phyloP scores from a whole-genome alignment of 2,888 invertebrate species.

The Malachius bipustulatus region DNA sequence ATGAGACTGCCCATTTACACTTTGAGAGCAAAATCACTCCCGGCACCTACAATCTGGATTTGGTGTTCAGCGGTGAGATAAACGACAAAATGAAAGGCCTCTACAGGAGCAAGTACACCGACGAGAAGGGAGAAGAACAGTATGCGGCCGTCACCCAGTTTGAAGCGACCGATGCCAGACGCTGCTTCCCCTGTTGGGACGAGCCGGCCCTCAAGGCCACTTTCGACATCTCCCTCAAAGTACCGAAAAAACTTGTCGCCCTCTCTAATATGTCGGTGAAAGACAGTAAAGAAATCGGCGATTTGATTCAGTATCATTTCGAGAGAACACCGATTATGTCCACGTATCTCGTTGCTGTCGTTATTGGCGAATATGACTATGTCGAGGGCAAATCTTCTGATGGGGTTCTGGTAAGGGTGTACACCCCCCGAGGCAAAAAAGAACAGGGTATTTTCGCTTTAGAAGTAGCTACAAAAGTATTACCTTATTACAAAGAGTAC shows the following conservation, averaged over 20 bases:
- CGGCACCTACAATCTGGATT: constrained; percentile 47
- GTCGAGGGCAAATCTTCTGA: constrained; percentile 75
- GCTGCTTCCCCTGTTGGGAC: constrained; percentile 95
- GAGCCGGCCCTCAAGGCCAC: constrained; percentile 94
- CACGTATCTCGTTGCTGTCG: constrained; percentile 87
- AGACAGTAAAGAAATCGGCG: constrained; percentile 16
- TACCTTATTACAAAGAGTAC: constrained; percentile 91
- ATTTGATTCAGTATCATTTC: constrained; percentile 42
- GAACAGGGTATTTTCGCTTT: constrained; percentile 87
- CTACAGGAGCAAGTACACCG: constrained; percentile 78
- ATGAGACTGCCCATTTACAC: constrained; percentile 57
- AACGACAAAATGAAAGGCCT: constrained; percentile 94
- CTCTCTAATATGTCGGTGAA: constrained; percentile 84
- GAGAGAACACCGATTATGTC: constrained; percentile 87
- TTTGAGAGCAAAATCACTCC: constrained; percentile 49
- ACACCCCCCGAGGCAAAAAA: constrained; percentile 80
- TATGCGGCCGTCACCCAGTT: constrained; percentile 88
- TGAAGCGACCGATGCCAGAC: constrained; percentile 78
- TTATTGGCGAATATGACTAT: constrained; percentile 91
- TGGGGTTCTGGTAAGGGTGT: constrained; percentile 71
- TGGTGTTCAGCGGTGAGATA: constrained; percentile 71
- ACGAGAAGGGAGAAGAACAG: constrained; percentile 60
- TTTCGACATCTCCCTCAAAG: constrained; percentile 77
- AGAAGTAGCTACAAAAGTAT: constrained; percentile 80
- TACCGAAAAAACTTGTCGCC: constrained; percentile 62